phyloP scores from a whole-genome alignment of 2,113 vertebrate genomes.

The Camelus bactrianus region DNA sequence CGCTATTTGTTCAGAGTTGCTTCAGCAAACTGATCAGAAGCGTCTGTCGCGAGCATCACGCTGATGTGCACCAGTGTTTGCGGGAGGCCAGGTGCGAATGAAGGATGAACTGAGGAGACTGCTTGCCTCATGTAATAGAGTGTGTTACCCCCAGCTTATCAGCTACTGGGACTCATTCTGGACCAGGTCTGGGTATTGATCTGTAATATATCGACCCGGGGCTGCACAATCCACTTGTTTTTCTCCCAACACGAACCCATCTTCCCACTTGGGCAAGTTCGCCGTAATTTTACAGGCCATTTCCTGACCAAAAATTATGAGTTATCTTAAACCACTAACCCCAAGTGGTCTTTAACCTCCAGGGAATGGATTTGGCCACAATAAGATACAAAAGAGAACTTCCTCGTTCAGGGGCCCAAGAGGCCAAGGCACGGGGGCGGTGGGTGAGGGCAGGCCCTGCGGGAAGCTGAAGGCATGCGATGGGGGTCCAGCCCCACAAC shows the following conservation, averaged over 20 bases:
- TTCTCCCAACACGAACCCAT: constrained; percentile 35
- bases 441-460: fast-evolving
- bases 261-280: constrained; percentile 64
- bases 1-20: not conserved
- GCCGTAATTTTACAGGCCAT: constrained; percentile 61
- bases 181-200: not conserved
- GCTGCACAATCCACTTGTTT: not conserved
- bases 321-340: constrained; percentile 78
- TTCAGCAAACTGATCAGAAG: constrained; percentile 16
- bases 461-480: not conserved
- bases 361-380: constrained; percentile 60
- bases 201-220: not conserved
- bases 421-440: not conserved
- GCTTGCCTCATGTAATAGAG: fast-evolving
- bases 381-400: not conserved
- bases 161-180: not conserved
- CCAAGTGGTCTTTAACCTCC: constrained; percentile 57
- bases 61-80: not conserved
- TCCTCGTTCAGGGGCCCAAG: not conserved
- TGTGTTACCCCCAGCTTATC: not conserved
- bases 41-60: not conserved
- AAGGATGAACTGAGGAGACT: too few species aligned
- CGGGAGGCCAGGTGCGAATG: not conserved
- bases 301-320: constrained; percentile 72
- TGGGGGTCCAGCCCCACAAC: not conserved